Evolutionary conservation across 1,140 invertebrate species (phyloP).

Genomic region (Zaprionus ornatus): DNA sequence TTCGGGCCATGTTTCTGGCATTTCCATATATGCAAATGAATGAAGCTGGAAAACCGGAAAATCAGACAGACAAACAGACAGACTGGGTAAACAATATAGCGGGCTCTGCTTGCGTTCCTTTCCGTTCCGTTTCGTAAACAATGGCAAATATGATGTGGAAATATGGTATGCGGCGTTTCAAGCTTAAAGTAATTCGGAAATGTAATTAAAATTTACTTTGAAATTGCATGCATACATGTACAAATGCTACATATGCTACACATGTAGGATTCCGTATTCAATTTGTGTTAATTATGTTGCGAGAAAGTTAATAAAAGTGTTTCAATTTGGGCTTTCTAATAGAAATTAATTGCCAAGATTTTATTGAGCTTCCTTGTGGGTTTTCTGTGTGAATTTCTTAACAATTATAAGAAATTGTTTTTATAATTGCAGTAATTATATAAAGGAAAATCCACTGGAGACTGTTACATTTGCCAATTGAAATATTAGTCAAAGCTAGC

Average conservation of each 20-base stretch:
- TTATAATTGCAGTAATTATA: neutral
- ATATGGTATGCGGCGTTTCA: neutral
- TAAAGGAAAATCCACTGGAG: neutral
- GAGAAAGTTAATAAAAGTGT: neutral
- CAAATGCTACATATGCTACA: neutral
- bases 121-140: conserved; percentile 7
- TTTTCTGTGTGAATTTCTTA: neutral
- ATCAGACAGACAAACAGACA: conserved; percentile 34
- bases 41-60: conserved; percentile 69
- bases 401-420: neutral
- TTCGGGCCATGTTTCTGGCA: conserved; percentile 77
- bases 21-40: conserved; percentile 81
- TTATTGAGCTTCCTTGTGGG: neutral
- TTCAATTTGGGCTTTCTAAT: neutral
- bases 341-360: neutral
- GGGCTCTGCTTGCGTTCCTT: neutral
- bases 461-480: neutral
- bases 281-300: neutral
- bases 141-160: neutral
- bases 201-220: conserved; percentile 14
- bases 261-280: neutral
- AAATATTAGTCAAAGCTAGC: neutral
- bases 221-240: neutral
- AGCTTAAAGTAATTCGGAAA: conserved; percentile 25
- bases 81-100: conserved; percentile 6